Evolutionary conservation across 2,888 invertebrate species (phyloP), one percentile per base, ranked within the genome.

Genomic region (Phorcus lineatus): DNA sequence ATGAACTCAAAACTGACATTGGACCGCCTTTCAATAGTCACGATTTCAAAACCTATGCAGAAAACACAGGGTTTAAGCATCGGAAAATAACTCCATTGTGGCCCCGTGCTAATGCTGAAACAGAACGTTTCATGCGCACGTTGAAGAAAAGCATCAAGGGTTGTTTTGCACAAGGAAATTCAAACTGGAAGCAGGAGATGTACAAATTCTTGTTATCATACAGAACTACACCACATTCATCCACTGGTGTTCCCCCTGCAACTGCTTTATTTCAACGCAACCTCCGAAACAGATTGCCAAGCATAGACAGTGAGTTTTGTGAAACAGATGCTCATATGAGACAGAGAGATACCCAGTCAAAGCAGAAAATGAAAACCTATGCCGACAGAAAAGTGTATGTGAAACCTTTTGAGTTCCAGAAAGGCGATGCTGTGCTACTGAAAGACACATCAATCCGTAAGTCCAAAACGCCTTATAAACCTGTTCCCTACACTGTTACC

Each of bases 111-210:
- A 81, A 81, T 62, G 47, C 75, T 0, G 24, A 81, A n/a, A 57
- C 67, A 11, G 76, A 81, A 55, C 16, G 24, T 19, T 81, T 75
- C 54, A 81, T 54, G 24, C 36, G 31, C 47, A 17, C 81, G 6
- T 2, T 79, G 11, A 52, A 28, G 66, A 81, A 81, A 24, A 24
- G 54, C 2, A 40, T 74, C 6, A 57, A 70, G 19, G 52, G 77
- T 19, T 80, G 79, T 17, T 36, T 52, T 19, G 52, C 54, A 24
- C 75, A 80, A 66, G 16, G 28, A 22, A 11, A 47, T 47, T 47
- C 31, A 19, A 81, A 80, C 47, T 82, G 81, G 79, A 81, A 81
- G 66, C 80, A 81, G 52, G 80, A 76, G 13, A 53, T 80, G 16
- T 74, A 66, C 47, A 67, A 78, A 17, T 83, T 81, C 74, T 54